Conservation (phyloP, 2,888 invertebrate species). For the Scaeva pyrastri region DNA sequence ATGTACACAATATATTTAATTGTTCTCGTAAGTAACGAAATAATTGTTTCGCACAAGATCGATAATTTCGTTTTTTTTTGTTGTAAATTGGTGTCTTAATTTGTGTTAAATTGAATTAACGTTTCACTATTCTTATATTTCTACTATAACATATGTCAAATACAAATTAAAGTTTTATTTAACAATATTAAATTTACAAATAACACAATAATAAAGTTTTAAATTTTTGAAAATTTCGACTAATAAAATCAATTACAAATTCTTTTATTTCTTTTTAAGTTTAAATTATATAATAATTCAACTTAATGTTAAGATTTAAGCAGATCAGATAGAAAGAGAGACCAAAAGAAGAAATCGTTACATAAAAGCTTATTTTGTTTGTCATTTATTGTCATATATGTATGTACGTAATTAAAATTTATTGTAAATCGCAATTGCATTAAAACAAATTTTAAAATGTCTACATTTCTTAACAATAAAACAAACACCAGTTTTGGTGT, state of each 20-base stretch:
- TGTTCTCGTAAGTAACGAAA: background rate
- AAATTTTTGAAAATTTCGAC: background rate
- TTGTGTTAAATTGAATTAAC: background rate
- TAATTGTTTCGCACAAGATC: background rate
- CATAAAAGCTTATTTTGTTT: constrained; percentile 35
- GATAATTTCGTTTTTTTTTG: background rate
- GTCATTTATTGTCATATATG: constrained; percentile 69
- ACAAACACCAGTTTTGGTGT: background rate
- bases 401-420: constrained; percentile 34
- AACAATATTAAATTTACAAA: background rate
- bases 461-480: background rate
- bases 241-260: background rate
- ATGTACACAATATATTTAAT: too few relatives aligned
- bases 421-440: constrained; percentile 60
- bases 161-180: background rate
- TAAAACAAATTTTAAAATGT: background rate
- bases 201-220: background rate
- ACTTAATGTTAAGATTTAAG: background rate
- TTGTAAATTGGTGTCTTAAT: constrained; percentile 32
- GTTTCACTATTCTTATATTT: background rate
- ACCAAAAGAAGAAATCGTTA: constrained; percentile 9
- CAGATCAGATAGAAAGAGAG: background rate
- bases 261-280: background rate
- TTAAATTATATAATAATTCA: background rate
- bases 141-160: background rate